Evolutionary conservation across 1,140 invertebrate species (phyloP).

Genomic region (Heliothis virescens): DNA sequence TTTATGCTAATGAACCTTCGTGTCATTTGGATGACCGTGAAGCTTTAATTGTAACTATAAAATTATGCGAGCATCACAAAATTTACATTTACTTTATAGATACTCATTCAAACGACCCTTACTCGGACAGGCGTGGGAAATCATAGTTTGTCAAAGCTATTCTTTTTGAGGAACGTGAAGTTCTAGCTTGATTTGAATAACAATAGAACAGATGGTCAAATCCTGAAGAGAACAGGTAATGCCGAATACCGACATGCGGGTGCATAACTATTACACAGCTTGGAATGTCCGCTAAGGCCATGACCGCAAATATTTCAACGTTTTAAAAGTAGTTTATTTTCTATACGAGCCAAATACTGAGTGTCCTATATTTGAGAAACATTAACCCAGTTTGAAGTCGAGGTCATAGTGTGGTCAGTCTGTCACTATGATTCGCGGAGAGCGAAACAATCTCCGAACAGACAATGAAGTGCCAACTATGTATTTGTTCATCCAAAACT

Average conservation of each 20-base stretch:
- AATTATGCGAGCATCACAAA: slow-evolving; percentile 21
- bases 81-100: slow-evolving; percentile 42
- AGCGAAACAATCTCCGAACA: slow-evolving; percentile 38
- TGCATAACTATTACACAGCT: slow-evolving; percentile 37
- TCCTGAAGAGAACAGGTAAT: slow-evolving; percentile 37
- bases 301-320: slow-evolving; percentile 40
- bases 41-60: not conserved
- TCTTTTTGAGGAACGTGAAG: slow-evolving; percentile 1
- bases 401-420: slow-evolving; percentile 66
- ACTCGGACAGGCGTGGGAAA: slow-evolving; percentile 37
- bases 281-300: slow-evolving; percentile 68
- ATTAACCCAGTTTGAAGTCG: slow-evolving; percentile 79
- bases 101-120: slow-evolving; percentile 35
- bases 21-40: slow-evolving; percentile 15
- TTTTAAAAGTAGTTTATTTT: slow-evolving; percentile 63
- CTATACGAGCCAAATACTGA: slow-evolving; percentile 67
- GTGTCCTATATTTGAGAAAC: slow-evolving; percentile 73
- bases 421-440: slow-evolving; percentile 58
- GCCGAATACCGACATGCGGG: slow-evolving; percentile 35
- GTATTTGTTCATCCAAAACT: slow-evolving; percentile 27
- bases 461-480: slow-evolving; percentile 41
- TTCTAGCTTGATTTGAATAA: slow-evolving; percentile 27
- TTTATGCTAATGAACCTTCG: not conserved
- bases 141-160: not conserved
- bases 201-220: slow-evolving; percentile 40